Evolutionary conservation across 2,797 vertebrate species (phyloP), one percentile per base, ranked within the genome.

Genomic region (Peromyscus eremicus): DNA sequence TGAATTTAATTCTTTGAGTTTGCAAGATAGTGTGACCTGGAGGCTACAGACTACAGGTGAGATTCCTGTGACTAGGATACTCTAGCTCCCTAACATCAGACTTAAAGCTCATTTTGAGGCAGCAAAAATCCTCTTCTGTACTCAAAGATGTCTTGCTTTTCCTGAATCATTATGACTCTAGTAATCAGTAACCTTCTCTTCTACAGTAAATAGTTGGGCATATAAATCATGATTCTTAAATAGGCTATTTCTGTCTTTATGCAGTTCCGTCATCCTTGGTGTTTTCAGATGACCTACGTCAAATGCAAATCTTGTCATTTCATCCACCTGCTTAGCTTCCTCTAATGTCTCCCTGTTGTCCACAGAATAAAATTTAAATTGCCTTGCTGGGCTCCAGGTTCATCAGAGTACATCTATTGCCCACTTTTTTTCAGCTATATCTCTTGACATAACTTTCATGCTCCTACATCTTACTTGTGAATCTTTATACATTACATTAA

Each of bases 301-400:
- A 93, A 95, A 94, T 94, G 57, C n/a, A 97, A 89, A 97, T 91
- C 75, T 68, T 94, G 43, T 97, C 86, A 87, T 87, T 94, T 95
- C 87, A 89, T 52, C 25, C 11, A 91, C 55, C 83, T 89, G 70
- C 52, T 92, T 91, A 95, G 75, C 93, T 96, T 81, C n/a, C 60
- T 93, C 94, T 95, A 92, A 94, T 68, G 6, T 82, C 66, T 96
- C 77, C 87, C 79, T 12, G 29, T 23, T 81, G 57, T n/a, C 66
- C 52, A 91, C 46, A 94, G 52, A 96, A 89, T 88, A 57, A 89
- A 92, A 60, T 91, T 88, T 81, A 97, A 96, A 62, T 82, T 79
- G 66, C 66, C 94, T 90, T 83, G 13, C n/a, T 92, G 64, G 76
- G 21, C 43, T 75, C 34, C 90, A 82, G 46, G 52, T 49, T 90